These are phyloP conservation scores for Mixornis gularis DNA, from an alignment of 2,113 vertebrate species.

Conservation along the genomic window DNA sequence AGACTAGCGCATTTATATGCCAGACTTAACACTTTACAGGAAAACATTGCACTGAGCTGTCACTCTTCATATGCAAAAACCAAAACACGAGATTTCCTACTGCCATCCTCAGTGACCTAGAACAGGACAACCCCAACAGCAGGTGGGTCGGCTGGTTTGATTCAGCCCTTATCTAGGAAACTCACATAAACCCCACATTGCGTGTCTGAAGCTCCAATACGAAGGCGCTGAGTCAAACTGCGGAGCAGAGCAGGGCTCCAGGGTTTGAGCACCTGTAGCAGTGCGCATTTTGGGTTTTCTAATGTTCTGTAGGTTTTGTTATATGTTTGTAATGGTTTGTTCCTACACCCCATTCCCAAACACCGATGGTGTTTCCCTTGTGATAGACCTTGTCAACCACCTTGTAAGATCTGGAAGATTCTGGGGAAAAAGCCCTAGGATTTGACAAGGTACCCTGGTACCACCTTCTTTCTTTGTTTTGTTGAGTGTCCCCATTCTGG, in stretches of 20 bases:
- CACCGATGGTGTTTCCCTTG: no score
- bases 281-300: no score
- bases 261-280: background rate
- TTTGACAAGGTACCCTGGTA: no score
- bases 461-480: no score
- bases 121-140: accelerated
- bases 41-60: background rate
- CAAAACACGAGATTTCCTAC: background rate
- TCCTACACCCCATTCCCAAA: no score
- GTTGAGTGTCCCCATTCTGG: no score
- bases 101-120: background rate
- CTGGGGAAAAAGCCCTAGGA: no score
- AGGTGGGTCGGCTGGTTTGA: background rate
- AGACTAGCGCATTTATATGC: background rate
- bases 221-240: background rate
- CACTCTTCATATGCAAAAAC: background rate
- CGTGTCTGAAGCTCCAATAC: background rate
- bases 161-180: background rate
- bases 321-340: no score
- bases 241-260: background rate
- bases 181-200: background rate
- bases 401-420: no score
- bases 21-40: background rate
- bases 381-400: no score
- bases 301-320: no score